These are phyloP conservation scores for Drosophila orosa DNA, from an alignment of 1,140 invertebrate species.

Conservation along the genomic window DNA sequence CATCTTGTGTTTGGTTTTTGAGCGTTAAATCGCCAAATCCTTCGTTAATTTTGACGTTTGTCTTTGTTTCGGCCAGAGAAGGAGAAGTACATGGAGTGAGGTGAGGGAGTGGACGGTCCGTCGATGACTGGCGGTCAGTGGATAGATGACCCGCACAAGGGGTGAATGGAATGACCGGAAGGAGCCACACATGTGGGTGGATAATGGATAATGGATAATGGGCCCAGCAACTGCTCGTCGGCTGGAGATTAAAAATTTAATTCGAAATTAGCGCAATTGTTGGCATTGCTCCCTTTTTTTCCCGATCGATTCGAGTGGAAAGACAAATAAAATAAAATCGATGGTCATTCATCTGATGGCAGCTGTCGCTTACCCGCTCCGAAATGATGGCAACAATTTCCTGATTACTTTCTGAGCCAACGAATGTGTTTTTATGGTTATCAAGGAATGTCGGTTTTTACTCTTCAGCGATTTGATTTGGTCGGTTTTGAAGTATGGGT, in stretches of 20 bases:
- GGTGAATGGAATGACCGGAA: slow-evolving; percentile 39
- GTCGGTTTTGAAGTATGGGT: slow-evolving; percentile 11
- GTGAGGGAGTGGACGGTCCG: slow-evolving; percentile 22
- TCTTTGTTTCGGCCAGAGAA: slow-evolving; percentile 41
- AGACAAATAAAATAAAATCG: slow-evolving; percentile 70
- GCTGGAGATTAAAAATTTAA: slow-evolving; percentile 79
- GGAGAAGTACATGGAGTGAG: neutral
- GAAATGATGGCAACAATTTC: slow-evolving; percentile 76
- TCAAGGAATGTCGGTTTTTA: slow-evolving; percentile 55
- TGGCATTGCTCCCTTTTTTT: slow-evolving; percentile 69
- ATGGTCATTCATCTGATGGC: slow-evolving; percentile 26
- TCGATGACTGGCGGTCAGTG: slow-evolving; percentile 63
- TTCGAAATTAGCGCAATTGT: slow-evolving; percentile 83
- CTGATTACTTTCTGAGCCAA: slow-evolving; percentile 69
- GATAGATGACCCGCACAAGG: slow-evolving; percentile 54
- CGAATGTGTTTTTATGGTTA: slow-evolving; percentile 62
- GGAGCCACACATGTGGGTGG: slow-evolving; percentile 66
- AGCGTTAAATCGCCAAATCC: slow-evolving; percentile 80
- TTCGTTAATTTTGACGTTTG: slow-evolving; percentile 80
- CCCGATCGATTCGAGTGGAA: slow-evolving; percentile 46
- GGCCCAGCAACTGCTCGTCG: slow-evolving; percentile 50
- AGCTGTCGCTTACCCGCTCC: slow-evolving; percentile 38
- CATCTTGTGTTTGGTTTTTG: slow-evolving; percentile 72
- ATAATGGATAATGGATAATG: slow-evolving; percentile 33
- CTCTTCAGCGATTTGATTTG: slow-evolving; percentile 34